These are phyloP conservation scores for Rhagonycha fulva DNA, from an alignment of 2,888 invertebrate species.

Conservation along the genomic window DNA sequence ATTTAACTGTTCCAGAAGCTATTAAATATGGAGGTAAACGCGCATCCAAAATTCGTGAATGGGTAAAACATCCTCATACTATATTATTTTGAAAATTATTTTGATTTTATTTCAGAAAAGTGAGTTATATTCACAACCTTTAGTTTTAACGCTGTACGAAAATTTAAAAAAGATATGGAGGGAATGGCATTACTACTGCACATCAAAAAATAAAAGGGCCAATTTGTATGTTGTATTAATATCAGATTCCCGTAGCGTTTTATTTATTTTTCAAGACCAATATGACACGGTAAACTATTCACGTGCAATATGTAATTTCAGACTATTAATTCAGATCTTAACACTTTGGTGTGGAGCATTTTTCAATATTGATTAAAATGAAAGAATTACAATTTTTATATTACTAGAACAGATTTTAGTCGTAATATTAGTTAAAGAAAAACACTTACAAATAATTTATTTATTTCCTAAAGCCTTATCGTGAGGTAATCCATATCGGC, in stretches of 20 bases:
- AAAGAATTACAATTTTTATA: not conserved
- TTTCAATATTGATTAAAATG: not conserved
- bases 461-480: too few relatives aligned
- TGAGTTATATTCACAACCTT: slow-evolving; percentile 54
- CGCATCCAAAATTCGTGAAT: slow-evolving; percentile 49
- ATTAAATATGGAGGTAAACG: slow-evolving; percentile 53
- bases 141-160: slow-evolving; percentile 51
- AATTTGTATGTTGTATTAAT: slow-evolving; percentile 59
- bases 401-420: too few relatives aligned
- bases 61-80: slow-evolving; percentile 44
- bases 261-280: slow-evolving; percentile 57
- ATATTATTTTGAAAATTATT: not conserved
- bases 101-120: slow-evolving; percentile 52
- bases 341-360: too few relatives aligned
- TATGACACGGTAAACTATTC: slow-evolving; percentile 47
- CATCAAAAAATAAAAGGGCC: slow-evolving; percentile 36
- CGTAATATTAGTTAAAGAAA: too few relatives aligned
- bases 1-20: slow-evolving; percentile 61
- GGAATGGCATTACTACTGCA: slow-evolving; percentile 52
- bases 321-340: too few relatives aligned
- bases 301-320: too few relatives aligned
- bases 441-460: too few relatives aligned
- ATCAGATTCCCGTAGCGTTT: slow-evolving; percentile 58
- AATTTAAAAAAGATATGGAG: slow-evolving; percentile 54
- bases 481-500: too few relatives aligned